Percentiles rank a stretch among this genome's conserved stretches.
Conservation (phyloP, 2,888 invertebrate species). For the Archips xylosteana region DNA sequence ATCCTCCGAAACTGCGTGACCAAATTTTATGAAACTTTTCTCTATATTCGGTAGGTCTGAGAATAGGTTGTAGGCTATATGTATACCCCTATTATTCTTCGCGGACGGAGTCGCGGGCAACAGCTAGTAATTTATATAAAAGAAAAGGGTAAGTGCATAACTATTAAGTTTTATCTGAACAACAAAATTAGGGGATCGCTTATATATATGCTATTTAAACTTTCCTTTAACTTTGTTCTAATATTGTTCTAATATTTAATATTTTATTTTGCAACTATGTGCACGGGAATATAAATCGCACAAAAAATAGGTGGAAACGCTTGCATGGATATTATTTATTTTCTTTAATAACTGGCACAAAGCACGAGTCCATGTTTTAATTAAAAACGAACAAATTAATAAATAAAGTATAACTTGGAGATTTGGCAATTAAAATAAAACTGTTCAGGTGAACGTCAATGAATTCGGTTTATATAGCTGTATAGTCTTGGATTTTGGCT, state of each 20-base stretch:
- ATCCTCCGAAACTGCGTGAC: too few species aligned
- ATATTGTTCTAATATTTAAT: too few species aligned
- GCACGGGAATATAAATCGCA: neutral
- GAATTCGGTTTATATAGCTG: conserved; percentile 6
- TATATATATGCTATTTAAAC: neutral
- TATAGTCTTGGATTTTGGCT: conserved; percentile 1
- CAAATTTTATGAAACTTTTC: too few species aligned
- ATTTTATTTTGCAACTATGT: neutral
- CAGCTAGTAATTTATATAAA: too few species aligned
- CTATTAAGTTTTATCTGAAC: neutral
- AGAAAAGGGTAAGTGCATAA: too few species aligned
- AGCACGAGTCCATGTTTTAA: neutral
- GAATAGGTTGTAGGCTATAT: too few species aligned
- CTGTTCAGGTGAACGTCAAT: conserved; percentile 24
- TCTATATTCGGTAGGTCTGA: too few species aligned
- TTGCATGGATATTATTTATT: neutral
- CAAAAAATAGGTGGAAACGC: neutral
- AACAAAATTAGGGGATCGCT: neutral
- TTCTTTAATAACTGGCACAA: neutral
- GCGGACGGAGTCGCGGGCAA: too few species aligned
- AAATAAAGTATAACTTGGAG: neutral
- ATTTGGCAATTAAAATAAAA: neutral
- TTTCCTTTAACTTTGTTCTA: neutral
- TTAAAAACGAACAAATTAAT: neutral
- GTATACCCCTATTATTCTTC: too few species aligned